These are phyloP conservation scores for Noctuana brunneofusca DNA, from an alignment of 2,888 invertebrate genomes.

Conservation along the genomic window DNA sequence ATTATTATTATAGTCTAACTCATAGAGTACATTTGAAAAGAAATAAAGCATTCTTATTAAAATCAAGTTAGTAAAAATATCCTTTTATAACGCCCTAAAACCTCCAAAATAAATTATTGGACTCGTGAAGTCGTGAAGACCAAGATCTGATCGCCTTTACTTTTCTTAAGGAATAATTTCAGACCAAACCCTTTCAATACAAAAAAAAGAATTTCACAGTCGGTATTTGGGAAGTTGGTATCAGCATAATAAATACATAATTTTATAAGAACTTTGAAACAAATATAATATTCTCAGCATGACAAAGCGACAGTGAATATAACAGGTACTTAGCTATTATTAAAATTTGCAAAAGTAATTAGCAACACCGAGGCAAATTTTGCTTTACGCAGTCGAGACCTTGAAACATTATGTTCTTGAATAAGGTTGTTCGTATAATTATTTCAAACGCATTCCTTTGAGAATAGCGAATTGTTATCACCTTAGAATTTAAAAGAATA, in stretches of 20 bases:
- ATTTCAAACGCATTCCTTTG: neutral
- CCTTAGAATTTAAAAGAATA: slow-evolving; percentile 6
- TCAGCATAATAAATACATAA: neutral
- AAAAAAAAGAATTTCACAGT: too few species aligned
- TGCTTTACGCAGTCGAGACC: slow-evolving; percentile 7
- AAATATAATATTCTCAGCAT: neutral
- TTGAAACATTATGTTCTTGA: slow-evolving; percentile 22
- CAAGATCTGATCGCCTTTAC: too few species aligned
- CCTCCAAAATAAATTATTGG: too few species aligned
- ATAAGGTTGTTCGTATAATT: slow-evolving; percentile 12
- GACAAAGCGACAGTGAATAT: slow-evolving; percentile 9
- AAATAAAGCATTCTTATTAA: too few species aligned
- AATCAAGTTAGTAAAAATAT: too few species aligned
- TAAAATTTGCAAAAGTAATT: slow-evolving; percentile 22
- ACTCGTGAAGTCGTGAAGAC: too few species aligned
- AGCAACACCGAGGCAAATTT: slow-evolving; percentile 19
- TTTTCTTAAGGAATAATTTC: too few species aligned
- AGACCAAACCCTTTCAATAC: too few species aligned
- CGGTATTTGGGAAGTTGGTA: too few species aligned
- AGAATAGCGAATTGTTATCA: slow-evolving; percentile 7
- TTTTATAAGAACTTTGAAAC: neutral
- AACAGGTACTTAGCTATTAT: slow-evolving; percentile 10
- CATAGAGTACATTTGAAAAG: too few species aligned
- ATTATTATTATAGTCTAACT: too few species aligned
- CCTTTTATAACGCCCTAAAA: too few species aligned